Conservation (phyloP, 2,113 vertebrate genomes). For the Aldabrachelys gigantea region DNA sequence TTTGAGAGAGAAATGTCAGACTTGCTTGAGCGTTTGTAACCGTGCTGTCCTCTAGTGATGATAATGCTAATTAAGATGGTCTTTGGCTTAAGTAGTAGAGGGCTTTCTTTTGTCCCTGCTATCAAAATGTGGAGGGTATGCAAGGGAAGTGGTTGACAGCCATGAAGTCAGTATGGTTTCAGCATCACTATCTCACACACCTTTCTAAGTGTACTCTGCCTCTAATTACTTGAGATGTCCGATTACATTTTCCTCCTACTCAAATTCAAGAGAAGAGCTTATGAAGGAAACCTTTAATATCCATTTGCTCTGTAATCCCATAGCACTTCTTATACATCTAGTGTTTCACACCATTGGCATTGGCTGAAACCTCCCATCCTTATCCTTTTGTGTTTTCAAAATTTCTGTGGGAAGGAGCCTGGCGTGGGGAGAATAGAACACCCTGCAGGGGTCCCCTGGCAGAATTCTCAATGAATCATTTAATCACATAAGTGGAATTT, state of each 20-base stretch:
- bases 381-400: background rate
- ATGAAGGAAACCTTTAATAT: background rate
- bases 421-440: background rate
- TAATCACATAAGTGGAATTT: background rate
- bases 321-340: background rate
- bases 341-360: background rate
- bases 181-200: background rate
- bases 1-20: background rate
- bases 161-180: background rate
- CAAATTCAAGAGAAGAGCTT: background rate
- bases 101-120: background rate
- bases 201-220: background rate
- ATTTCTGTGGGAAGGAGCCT: background rate
- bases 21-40: background rate
- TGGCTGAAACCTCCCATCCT: background rate
- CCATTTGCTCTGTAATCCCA: accelerated
- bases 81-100: background rate
- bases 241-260: background rate
- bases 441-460: background rate
- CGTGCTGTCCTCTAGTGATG: background rate
- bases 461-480: background rate
- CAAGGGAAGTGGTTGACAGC: background rate
- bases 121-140: background rate
- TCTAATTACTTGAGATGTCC: background rate
- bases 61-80: background rate